A percentile compares a stretch with the other conserved stretches of the same genome.
phyloP scores from a whole-genome alignment of 2,797 vertebrate species.

The Heliangelus exortis region DNA sequence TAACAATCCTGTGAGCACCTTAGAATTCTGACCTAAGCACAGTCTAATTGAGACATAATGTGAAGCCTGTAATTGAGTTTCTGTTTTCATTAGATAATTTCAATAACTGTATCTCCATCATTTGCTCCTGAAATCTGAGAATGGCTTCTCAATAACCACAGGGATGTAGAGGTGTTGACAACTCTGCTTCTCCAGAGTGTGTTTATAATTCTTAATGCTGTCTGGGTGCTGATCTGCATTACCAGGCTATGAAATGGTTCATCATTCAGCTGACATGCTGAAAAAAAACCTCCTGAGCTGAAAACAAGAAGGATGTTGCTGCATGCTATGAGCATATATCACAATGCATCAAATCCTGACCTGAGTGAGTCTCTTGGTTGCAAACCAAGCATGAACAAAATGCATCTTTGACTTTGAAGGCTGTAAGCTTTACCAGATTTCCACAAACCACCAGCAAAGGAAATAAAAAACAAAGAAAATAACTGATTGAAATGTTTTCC shows the following conservation, averaged over 20 bases:
- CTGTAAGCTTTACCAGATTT: neutral
- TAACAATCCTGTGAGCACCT: neutral
- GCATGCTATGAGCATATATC: neutral
- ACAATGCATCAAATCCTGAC: neutral
- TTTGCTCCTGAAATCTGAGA: neutral
- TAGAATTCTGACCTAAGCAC: neutral
- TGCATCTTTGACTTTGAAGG: neutral
- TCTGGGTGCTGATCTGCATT: neutral
- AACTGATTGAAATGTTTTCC: neutral
- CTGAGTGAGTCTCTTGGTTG: neutral
- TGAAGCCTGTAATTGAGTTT: neutral
- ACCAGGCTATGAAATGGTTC: neutral
- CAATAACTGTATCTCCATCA: neutral
- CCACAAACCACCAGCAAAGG: neutral
- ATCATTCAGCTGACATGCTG: neutral
- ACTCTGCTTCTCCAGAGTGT: neutral
- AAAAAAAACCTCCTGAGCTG: neutral
- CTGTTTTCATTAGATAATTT: constrained; percentile 26
- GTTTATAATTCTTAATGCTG: neutral
- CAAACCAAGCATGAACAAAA: neutral
- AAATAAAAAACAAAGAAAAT: neutral
- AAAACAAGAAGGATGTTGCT: neutral
- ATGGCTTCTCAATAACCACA: neutral
- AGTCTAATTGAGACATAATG: neutral
- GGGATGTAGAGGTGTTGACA: neutral